Percentiles rank a stretch among this genome's conserved stretches.
These are phyloP conservation scores for Passer domesticus DNA, from an alignment of 2,113 vertebrate genomes.

Conservation along the genomic window DNA sequence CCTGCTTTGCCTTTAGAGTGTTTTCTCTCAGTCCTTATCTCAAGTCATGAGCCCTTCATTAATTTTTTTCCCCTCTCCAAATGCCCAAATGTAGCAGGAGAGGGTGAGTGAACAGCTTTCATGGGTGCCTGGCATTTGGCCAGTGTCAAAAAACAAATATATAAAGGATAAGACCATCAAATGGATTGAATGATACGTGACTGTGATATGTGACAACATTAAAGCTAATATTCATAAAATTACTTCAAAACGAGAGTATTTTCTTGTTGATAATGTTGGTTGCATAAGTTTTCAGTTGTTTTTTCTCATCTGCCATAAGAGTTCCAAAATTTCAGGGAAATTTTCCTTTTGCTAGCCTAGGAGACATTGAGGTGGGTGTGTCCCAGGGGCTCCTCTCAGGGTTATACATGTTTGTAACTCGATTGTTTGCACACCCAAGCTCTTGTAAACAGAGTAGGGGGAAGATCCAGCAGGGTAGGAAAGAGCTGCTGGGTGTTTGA, in stretches of 20 bases:
- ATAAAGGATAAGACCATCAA: neutral
- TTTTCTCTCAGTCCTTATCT: neutral
- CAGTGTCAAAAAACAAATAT: neutral
- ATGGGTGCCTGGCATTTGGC: neutral
- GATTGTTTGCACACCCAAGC: rapidly evolving
- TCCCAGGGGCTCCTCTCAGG: neutral
- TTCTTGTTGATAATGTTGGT: neutral
- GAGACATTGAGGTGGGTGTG: neutral
- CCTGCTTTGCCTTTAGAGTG: neutral
- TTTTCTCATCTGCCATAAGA: neutral
- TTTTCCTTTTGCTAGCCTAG: neutral
- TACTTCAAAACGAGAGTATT: neutral
- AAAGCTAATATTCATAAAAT: neutral
- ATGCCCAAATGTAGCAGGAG: neutral
- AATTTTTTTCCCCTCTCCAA: neutral
- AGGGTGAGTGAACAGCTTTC: rapidly evolving
- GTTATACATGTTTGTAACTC: neutral
- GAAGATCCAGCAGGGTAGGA: neutral
- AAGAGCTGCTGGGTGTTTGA: neutral
- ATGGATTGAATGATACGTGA: neutral
- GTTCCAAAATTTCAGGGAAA: neutral
- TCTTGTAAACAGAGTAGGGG: rapidly evolving
- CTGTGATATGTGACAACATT: neutral
- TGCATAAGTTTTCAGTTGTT: neutral
- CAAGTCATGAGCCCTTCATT: neutral